These are phyloP conservation scores for Phrynocephalus forsythii DNA, from an alignment of 2,797 vertebrate species.

Conservation along the genomic window DNA sequence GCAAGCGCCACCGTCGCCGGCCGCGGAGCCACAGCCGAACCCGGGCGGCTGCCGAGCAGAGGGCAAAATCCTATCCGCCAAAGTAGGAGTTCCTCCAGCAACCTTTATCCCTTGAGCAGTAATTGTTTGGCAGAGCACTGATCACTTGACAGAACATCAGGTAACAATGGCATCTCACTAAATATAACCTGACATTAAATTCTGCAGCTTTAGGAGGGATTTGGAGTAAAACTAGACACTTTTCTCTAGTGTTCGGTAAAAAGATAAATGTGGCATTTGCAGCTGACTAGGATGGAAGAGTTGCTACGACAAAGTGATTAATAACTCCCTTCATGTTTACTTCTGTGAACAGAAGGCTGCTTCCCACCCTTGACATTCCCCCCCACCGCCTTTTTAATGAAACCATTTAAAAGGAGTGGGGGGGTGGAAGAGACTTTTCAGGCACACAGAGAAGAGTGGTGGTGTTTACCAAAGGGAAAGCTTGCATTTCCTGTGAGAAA, in stretches of 20 bases:
- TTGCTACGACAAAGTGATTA: not conserved
- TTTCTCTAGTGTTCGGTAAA: not conserved
- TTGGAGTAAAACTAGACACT: not conserved
- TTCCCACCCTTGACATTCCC: not conserved
- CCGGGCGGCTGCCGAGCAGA: too few relatives aligned
- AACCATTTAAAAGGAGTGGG: not conserved
- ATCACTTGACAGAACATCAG: not conserved
- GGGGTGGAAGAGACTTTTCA: not conserved
- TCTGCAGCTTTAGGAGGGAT: not conserved
- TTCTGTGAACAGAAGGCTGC: conserved; percentile 3
- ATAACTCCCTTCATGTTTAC: conserved; percentile 12
- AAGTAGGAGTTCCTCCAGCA: not conserved
- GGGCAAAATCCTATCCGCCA: not conserved
- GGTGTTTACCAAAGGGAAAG: not conserved
- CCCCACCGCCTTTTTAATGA: not conserved
- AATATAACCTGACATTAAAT: not conserved
- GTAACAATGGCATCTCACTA: not conserved
- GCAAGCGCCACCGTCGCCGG: too few relatives aligned
- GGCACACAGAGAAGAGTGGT: not conserved
- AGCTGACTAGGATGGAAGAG: not conserved
- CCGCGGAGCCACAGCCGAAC: too few relatives aligned
- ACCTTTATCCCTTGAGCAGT: conserved; percentile 25
- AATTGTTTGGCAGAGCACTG: not conserved
- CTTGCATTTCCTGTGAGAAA: not conserved
- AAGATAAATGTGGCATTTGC: not conserved